phyloP scores from a whole-genome alignment of 2,797 vertebrate genomes.

The Parauchenoglanis punctatus region DNA sequence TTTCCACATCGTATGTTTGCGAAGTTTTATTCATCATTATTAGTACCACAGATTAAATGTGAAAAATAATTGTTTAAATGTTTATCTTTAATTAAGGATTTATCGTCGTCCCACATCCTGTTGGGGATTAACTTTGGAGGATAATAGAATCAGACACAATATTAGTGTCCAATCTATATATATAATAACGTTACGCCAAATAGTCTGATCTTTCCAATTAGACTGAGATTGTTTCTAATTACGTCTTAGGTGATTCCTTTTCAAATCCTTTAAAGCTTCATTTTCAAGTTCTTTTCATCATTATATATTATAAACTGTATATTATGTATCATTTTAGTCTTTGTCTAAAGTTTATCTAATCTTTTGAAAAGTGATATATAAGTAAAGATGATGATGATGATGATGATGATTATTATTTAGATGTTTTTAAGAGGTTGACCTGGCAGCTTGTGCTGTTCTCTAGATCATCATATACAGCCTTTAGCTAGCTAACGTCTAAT shows the following conservation, averaged over 20 bases:
- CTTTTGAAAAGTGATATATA: neutral
- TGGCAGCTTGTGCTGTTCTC: neutral
- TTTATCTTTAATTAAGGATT: neutral
- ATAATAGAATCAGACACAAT: neutral
- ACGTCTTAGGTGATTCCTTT: neutral
- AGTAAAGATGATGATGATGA: neutral
- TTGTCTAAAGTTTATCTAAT: neutral
- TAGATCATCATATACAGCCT: neutral
- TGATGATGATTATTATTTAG: neutral
- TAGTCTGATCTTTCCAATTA: neutral
- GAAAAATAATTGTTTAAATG: neutral
- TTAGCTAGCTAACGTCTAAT: neutral
- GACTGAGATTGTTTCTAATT: neutral
- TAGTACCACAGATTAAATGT: neutral
- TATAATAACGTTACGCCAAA: neutral
- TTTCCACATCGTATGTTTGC: neutral
- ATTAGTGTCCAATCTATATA: neutral
- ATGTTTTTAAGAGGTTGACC: neutral
- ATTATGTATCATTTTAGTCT: neutral
- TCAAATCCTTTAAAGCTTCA: neutral
- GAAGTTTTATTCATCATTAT: neutral
- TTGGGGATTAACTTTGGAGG: neutral
- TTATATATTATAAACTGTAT: neutral
- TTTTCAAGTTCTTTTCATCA: neutral
- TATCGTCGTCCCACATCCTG: neutral